Percentiles rank a stretch among this genome's conserved stretches.
These are phyloP conservation scores for Ailurus styani DNA, from an alignment of 2,113 vertebrate species.

Conservation along the genomic window DNA sequence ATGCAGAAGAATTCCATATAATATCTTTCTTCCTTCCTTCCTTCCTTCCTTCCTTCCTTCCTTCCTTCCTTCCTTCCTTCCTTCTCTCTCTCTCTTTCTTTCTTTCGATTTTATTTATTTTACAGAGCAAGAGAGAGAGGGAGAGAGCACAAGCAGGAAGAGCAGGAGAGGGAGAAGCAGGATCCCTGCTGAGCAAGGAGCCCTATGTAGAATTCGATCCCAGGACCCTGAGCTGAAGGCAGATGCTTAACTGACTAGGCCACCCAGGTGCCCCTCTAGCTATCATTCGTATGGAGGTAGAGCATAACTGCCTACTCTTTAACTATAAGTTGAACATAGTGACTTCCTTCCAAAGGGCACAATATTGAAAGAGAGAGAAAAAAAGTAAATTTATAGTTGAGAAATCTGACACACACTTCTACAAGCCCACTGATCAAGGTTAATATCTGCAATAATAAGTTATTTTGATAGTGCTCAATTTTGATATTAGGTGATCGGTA, in stretches of 20 bases:
- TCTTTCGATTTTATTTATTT: too few species aligned
- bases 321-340: neutral
- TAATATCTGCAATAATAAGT: neutral
- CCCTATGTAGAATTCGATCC: too few species aligned
- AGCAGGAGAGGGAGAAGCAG: too few species aligned
- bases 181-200: too few species aligned
- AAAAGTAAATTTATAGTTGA: neutral
- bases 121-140: too few species aligned
- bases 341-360: neutral
- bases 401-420: neutral
- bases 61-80: too few species aligned
- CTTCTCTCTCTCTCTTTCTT: too few species aligned
- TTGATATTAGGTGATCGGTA: neutral
- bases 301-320: neutral
- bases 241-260: too few species aligned
- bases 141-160: too few species aligned
- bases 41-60: too few species aligned
- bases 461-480: neutral
- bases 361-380: neutral
- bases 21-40: neutral
- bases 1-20: neutral
- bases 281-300: neutral
- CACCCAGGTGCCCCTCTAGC: too few species aligned
- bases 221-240: too few species aligned
- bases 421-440: neutral